Percentiles rank a stretch among this genome's conserved stretches.
These are phyloP conservation scores for Heliconius hewitsoni DNA, from an alignment of 1,140 invertebrate genomes.

Conservation along the genomic window DNA sequence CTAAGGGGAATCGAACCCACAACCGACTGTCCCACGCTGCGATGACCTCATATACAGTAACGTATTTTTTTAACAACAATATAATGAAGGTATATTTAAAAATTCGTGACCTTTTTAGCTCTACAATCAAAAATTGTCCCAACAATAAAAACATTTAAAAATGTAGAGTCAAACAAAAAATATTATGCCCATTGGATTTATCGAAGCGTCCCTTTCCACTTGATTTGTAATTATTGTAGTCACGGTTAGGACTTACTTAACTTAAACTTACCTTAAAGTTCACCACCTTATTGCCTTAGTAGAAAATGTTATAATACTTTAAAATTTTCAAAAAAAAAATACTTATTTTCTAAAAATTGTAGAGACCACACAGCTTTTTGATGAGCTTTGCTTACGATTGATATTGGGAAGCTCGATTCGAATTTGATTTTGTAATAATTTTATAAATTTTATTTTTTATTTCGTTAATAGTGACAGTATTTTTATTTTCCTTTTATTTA, in stretches of 20 bases:
- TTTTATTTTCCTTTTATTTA: no score
- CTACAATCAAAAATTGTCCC: conserved; percentile 1
- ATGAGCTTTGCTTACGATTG: conserved; percentile 43
- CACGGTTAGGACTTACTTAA: conserved; percentile 60
- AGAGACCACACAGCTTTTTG: conserved; percentile 48
- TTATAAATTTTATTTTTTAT: conserved; percentile 20
- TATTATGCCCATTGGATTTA: conserved; percentile 51
- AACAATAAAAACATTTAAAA: conserved; percentile 42
- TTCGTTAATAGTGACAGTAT: no score
- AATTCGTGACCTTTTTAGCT: not conserved
- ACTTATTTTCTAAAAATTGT: conserved; percentile 33
- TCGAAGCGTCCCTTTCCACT: conserved; percentile 59
- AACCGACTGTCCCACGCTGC: not conserved
- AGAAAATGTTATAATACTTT: conserved; percentile 15
- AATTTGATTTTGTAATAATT: conserved; percentile 19
- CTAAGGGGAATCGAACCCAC: no score
- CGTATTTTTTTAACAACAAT: not conserved
- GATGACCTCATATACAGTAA: not conserved
- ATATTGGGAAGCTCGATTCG: conserved; percentile 30
- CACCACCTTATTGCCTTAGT: conserved; percentile 31
- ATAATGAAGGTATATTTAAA: not conserved
- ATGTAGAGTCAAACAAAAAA: conserved; percentile 43
- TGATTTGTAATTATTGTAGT: conserved; percentile 53
- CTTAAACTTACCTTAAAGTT: conserved; percentile 5
- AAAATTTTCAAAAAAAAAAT: not conserved